Base-by-base conservation (phyloP, 2,797 vertebrate species). In the Sebastes baramenuke region DNA sequence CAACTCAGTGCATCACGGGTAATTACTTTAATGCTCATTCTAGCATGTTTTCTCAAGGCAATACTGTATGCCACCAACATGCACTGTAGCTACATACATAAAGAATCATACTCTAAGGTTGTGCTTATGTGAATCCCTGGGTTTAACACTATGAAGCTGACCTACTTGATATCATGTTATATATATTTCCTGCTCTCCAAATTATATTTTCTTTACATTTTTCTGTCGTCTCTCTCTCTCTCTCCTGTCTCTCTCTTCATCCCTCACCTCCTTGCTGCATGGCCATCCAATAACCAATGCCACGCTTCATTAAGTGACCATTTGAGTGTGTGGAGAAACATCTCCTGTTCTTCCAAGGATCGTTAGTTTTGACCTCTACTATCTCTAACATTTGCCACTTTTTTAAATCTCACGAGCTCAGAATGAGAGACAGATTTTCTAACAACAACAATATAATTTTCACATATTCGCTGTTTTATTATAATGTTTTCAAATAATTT, bases 261-360 rank as follows among this genome's bases (percentile, higher is more conserved):
- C 71, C 83, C 65, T 83, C 65, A 25, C 80, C 83, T 55, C 67
- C 67, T 66, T 9, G 65, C 71, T 55, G 24, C 72, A 65, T 56
- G 69, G 77, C 83, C 86, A 68, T 80, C 83, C 76, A 80, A 73
- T 85, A 91, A 81, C 85, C 84, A 90, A 82, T 82, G 86, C 72
- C 80, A 79, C 25, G 77, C 86, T 84, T 91, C 89, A 94, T 94
- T 93, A 92, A 61, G 82, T 36, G 75, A 83, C 75, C 77, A 55
- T 82, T 79, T 82, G 36, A 67, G 83, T 78, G 81, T 77, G 80
- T 71, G 72, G 27, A 78, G 86, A 79, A 91, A 86, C 77, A 83
- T 89, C 79, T 79, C 81, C 67, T 64, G 25, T 60, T 89, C 59
- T 79, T 79, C 27, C 61, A 61, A 18, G 78, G 52, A 36, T 77